Percentiles rank a stretch among this genome's conserved stretches.
These are phyloP conservation scores for Tylochromis polylepis DNA, from an alignment of 2,113 vertebrate genomes.

Conservation along the genomic window DNA sequence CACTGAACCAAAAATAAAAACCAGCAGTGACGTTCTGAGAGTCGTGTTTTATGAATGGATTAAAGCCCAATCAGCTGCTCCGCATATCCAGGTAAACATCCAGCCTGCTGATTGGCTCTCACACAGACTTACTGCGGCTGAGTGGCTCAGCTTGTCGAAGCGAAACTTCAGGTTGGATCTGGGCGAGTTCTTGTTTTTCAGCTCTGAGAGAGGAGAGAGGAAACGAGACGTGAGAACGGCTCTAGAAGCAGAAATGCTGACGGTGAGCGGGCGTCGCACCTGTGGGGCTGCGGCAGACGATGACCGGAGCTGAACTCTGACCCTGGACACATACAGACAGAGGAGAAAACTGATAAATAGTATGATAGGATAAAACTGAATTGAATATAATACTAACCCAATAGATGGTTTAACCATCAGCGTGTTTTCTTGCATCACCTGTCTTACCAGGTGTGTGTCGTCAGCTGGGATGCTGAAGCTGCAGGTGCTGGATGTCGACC, in stretches of 20 bases:
- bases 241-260: not conserved
- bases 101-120: not conserved
- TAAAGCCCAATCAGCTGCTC: not conserved
- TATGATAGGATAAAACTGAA: too few relatives aligned
- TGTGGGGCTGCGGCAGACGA: conserved; percentile 88
- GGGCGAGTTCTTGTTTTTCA: conserved; percentile 86
- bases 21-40: not conserved
- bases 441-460: conserved; percentile 80
- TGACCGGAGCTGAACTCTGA: conserved; percentile 75
- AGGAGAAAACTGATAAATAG: too few relatives aligned
- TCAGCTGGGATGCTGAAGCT: conserved; percentile 85
- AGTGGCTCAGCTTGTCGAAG: conserved; percentile 88
- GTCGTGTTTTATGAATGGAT: too few relatives aligned
- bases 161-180: conserved; percentile 92
- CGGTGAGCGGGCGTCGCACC: conserved; percentile 36
- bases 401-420: too few relatives aligned
- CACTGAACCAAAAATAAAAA: not conserved
- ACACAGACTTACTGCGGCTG: conserved; percentile 72
- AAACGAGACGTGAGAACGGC: not conserved
- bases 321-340: conserved; percentile 59
- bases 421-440: not conserved
- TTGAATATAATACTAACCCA: not conserved
- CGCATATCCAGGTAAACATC: not conserved
- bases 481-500: conserved; percentile 88
- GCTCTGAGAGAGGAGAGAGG: conserved; percentile 67